Evolutionary conservation across 2,797 vertebrate genomes (phyloP), one percentile per base, ranked within the genome.

Genomic region (Argya squamiceps): DNA sequence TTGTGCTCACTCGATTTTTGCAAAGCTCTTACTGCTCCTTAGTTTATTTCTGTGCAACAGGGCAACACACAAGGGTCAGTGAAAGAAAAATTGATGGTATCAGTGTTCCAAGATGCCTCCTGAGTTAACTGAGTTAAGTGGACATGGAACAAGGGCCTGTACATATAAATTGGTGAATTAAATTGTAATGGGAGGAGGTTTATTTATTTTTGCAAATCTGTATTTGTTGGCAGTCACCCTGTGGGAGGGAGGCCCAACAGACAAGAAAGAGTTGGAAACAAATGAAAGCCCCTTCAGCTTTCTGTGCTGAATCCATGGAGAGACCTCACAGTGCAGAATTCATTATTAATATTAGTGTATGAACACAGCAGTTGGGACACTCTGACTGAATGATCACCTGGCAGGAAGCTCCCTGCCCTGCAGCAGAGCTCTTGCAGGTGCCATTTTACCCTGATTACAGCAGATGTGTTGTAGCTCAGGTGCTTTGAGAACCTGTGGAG

Each of bases 391-490:
- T n/a, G 52, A 13, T 29, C 37, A 39, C 46, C 58, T 73, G 17
- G 41, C 26, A 60, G 74, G 43, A 68, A 47, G 73, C 3, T 71
- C 49, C 65, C 6, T 34, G 62, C 43, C 1, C 34, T 52, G 59
- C 27, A 47, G 69, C 37, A 13, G 22, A 67, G 95, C 44, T 85
- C 43, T 65, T 84, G 84, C 92, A 97, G 92, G 59, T 97, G 91
- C 65, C 60, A 34, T 93, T 95, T 86, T 55, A 88, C 47, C 84
- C 92, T 49, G 76, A 10, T 26, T 23, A 17, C 55, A n/a, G 89
- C 56, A 81, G 86, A 15, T 22, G 67, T 88, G 89, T 59, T 92
- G 67, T 37, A 76, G n/a, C 88, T 98, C 91, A 69, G 52, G 91
- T 74, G n/a, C 75, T 79, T 70, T 39, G 79, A 53, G 91, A 85